Evolutionary conservation across 2,888 invertebrate genomes (phyloP).

Genomic region (Tortrix viridana): DNA sequence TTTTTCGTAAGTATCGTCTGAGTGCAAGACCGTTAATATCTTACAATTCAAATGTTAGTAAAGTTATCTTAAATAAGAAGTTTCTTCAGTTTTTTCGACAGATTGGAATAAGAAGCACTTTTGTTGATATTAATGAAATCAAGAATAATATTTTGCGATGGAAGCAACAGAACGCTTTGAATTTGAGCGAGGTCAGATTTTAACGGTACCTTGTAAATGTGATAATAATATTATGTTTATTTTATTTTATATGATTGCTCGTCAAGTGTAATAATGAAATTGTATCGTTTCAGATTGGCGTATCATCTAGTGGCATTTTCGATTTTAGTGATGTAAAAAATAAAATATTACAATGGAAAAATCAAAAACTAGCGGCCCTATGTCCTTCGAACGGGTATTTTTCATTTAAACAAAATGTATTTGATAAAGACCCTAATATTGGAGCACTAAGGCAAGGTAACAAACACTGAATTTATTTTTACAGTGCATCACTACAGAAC

Average conservation of each 20-base stretch:
- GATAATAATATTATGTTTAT: background rate
- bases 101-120: conserved; percentile 67
- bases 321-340: conserved; percentile 77
- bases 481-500: conserved; percentile 72
- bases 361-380: conserved; percentile 69
- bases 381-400: conserved; percentile 75
- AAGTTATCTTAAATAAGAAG: background rate
- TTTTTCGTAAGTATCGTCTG: conserved; percentile 59
- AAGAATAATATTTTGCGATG: conserved; percentile 73
- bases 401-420: no score
- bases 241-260: background rate
- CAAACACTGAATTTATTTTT: background rate
- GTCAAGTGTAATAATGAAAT: background rate
- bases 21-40: background rate
- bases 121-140: conserved; percentile 70
- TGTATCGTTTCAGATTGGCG: conserved; percentile 61
- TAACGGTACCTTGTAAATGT: conserved; percentile 2
- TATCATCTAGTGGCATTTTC: conserved; percentile 70
- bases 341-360: conserved; percentile 79
- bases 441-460: no score
- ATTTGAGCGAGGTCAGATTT: conserved; percentile 73
- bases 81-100: conserved; percentile 50
- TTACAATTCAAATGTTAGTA: background rate
- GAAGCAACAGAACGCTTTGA: conserved; percentile 69
- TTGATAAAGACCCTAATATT: no score